A percentile compares a stretch with the other conserved stretches of the same genome.
Conservation (phyloP, 2,888 invertebrate species). For the Aricia artaxerxes region DNA sequence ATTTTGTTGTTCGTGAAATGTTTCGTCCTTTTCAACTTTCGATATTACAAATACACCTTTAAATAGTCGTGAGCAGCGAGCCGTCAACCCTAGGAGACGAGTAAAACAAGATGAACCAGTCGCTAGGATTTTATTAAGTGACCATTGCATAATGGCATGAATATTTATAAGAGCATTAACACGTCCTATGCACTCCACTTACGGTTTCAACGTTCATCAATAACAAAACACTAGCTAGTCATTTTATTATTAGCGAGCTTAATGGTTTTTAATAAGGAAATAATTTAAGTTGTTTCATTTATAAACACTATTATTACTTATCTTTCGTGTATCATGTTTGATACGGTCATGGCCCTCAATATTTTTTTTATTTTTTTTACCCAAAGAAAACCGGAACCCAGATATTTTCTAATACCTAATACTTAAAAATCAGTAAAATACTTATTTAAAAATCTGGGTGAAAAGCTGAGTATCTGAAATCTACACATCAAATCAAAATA, state of each 20-base stretch:
- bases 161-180: slow-evolving; percentile 25
- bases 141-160: slow-evolving; percentile 63
- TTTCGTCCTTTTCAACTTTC: not conserved
- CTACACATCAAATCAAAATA: no score
- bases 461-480: no score
- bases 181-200: slow-evolving; percentile 22
- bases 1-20: no score
- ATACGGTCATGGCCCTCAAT: no score
- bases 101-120: slow-evolving; percentile 59
- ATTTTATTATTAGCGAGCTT: slow-evolving; percentile 1
- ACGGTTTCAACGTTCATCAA: slow-evolving; percentile 6
- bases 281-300: not conserved
- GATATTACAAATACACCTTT: not conserved
- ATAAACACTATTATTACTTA: not conserved
- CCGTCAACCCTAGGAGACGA: slow-evolving; percentile 28
- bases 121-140: slow-evolving; percentile 72
- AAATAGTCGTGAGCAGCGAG: slow-evolving; percentile 29
- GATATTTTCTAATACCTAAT: no score
- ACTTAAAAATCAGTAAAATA: no score
- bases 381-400: no score
- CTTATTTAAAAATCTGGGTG: no score
- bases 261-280: not conserved
- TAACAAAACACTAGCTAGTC: not conserved
- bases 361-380: no score
- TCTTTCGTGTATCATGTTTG: not conserved